phyloP scores from a whole-genome alignment of 2,113 vertebrate genomes.

The Sphaerodactylus townsendi region DNA sequence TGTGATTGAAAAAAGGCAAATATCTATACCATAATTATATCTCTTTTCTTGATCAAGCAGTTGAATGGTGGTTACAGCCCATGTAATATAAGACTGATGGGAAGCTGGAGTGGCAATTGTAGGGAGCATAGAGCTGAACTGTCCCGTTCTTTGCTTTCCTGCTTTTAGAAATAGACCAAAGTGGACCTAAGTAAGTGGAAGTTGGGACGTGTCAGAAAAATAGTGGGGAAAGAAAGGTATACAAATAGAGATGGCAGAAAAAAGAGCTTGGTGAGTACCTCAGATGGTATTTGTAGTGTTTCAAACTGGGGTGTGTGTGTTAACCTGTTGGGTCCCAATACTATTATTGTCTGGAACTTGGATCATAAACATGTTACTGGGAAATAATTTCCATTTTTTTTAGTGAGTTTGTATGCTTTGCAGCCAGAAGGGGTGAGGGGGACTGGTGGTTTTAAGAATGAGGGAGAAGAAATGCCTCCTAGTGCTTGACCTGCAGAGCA shows the following conservation, averaged over 20 bases:
- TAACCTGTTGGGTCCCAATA: too few relatives aligned
- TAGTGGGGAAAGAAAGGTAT: neutral
- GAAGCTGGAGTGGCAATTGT: neutral
- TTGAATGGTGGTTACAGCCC: neutral
- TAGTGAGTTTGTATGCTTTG: neutral
- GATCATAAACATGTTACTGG: too few relatives aligned
- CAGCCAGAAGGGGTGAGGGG: neutral
- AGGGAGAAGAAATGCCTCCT: neutral
- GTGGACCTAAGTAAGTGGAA: neutral
- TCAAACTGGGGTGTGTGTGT: too few relatives aligned
- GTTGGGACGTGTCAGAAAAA: neutral
- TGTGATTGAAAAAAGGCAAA: neutral
- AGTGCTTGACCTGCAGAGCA: neutral
- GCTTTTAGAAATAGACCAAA: neutral
- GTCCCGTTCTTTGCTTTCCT: neutral
- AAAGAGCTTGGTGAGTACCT: too few relatives aligned
- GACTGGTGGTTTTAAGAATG: neutral
- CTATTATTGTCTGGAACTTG: too few relatives aligned
- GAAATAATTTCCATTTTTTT: neutral
- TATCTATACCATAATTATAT: neutral
- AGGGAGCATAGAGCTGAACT: neutral
- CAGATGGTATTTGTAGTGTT: neutral
- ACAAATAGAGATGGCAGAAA: neutral
- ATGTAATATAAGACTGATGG: neutral
- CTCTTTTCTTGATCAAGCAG: neutral